Percentiles rank a stretch among this genome's conserved stretches.
phyloP scores from a whole-genome alignment of 2,113 vertebrate species.

The Calcarius ornatus region DNA sequence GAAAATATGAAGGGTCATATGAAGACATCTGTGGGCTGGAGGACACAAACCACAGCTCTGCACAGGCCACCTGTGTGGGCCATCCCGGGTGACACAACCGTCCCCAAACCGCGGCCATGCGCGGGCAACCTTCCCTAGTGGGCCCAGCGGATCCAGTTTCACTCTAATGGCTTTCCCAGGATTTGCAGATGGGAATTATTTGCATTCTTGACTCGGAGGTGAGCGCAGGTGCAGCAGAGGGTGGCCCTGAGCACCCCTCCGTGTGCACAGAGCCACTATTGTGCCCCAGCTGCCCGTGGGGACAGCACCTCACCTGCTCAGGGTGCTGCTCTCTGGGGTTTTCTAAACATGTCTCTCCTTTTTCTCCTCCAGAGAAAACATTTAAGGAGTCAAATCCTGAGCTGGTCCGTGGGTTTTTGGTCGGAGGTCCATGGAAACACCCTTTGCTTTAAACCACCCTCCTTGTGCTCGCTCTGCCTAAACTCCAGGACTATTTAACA shows the following conservation, averaged over 20 bases:
- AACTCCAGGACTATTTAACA: conserved; percentile 68
- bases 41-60: neutral
- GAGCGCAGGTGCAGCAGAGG: conserved; percentile 67
- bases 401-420: neutral
- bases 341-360: neutral
- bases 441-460: neutral
- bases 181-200: conserved; percentile 66
- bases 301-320: neutral
- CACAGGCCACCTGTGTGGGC: neutral
- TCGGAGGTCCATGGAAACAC: neutral
- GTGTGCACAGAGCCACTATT: conserved; percentile 66
- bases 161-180: neutral
- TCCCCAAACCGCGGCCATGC: neutral
- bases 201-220: conserved; percentile 72
- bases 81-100: neutral
- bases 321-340: neutral
- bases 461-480: conserved; percentile 18
- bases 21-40: neutral
- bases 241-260: neutral
- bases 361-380: neutral
- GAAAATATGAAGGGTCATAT: no score
- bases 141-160: neutral
- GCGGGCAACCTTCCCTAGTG: neutral
- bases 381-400: neutral
- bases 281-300: conserved; percentile 19